Evolutionary conservation across 2,888 invertebrate genomes (phyloP), one percentile per base, ranked within the genome.

Genomic region (Cosmia trapezina): DNA sequence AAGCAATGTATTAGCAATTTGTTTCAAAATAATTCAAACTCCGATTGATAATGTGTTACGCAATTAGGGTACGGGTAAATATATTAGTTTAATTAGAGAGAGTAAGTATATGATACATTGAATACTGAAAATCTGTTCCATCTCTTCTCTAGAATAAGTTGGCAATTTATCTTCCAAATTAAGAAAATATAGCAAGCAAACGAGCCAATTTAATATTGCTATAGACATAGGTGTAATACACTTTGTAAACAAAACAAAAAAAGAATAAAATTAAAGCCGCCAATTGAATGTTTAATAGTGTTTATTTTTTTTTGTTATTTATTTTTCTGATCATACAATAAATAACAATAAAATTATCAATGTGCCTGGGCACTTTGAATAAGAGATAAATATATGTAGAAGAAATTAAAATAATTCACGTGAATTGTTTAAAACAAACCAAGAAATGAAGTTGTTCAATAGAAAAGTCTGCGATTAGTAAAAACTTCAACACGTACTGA

Each of bases 181-280:
- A 33, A 59, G 5, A 56, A 2, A 66, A 11, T 47, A 19, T 22
- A 22, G 12, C 4, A 14, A 9, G 2, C 28, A 49, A 41, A 41
- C 2, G 9, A 67, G 22, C 14, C 45, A 53, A 67, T n/a, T n/a
- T n/a, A n/a, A n/a, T n/a, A n/a, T n/a, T n/a, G n/a, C n/a, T n/a
- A n/a, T n/a, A n/a, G n/a, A n/a, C n/a, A n/a, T n/a, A n/a, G n/a
- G n/a, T n/a, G n/a, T n/a, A 28, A 65, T 56, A 33, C 7, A 66
- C n/a, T 22, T 33, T 43, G 33, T 76, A 51, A 66, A 37, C 43
- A 65, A 65, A 73, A 70, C 41, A 28, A 37, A 33, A 19, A 6
- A 41, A 28, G 9, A 41, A 41, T 41, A 8, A 14, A 45, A 45
- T 45, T 45, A 12, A 14, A 45, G 45, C 45, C 45, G 28, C 28